A percentile compares a stretch with the other conserved stretches of the same genome.
phyloP scores from a whole-genome alignment of 2,888 invertebrate genomes.

The Amaurobius ferox region DNA sequence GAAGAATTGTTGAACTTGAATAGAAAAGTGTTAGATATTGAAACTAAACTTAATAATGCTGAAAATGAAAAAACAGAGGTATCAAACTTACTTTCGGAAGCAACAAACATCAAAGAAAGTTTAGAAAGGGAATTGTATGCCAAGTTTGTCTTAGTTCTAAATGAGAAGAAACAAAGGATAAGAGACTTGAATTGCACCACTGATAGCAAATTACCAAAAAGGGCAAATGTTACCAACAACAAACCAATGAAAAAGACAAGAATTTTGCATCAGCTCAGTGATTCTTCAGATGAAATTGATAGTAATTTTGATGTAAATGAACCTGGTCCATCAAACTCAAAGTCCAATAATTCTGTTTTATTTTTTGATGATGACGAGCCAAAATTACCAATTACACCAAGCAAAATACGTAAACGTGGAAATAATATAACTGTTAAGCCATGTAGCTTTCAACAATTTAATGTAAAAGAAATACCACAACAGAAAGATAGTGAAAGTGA shows the following conservation, averaged over 20 bases:
- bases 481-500: conserved; percentile 34
- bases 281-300: conserved; percentile 41
- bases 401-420: conserved; percentile 28
- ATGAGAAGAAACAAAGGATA: conserved; percentile 71
- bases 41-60: not conserved
- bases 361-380: conserved; percentile 28
- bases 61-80: conserved; percentile 26
- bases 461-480: not conserved
- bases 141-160: conserved; percentile 68
- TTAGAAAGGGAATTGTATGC: conserved; percentile 71
- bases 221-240: not conserved
- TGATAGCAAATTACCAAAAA: not conserved
- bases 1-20: conserved; percentile 23
- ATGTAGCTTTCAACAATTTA: not conserved
- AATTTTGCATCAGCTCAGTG: not conserved
- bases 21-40: not conserved
- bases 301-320: not conserved
- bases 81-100: conserved; percentile 18
- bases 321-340: conserved; percentile 26
- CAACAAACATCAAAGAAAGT: conserved; percentile 43
- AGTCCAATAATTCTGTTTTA: not conserved
- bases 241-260: not conserved
- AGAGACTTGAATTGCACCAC: conserved; percentile 20
- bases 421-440: not conserved
- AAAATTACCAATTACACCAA: not conserved